Evolutionary conservation across 1,140 invertebrate genomes (phyloP), one percentile per base, ranked within the genome.

Genomic region (Meloidogyne chitwoodi): DNA sequence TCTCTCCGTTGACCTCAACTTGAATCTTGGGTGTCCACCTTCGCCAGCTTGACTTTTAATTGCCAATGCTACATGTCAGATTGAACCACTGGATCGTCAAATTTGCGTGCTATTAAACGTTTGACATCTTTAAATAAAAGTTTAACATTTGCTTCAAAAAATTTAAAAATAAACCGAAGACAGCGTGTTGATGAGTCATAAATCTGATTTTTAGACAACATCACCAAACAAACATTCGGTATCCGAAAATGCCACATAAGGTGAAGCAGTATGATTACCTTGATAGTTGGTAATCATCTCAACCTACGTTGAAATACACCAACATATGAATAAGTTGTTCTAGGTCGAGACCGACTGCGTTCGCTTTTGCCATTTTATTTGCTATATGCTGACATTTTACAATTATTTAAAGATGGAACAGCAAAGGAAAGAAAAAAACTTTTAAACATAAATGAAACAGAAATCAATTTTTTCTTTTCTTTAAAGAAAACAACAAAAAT

Each of bases 171-270:
- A 84, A 80, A 89, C 88, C 88, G 81, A 89, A 89, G 27, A 90
- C 92, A 56, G 68, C 44, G 29, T 70, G 41, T 1, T 29, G 16
- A 16, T 29, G 68, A 19, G 41, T 70, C 68, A n/a, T n/a, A n/a
- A n/a, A n/a, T n/a, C n/a, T n/a, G n/a, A 70, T 70, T 14, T 29
- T 88, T 97, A 96, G 83, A 95, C 95, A 77, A 94, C 94, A 91
- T 97, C 95, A 75, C 95, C 95, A 88, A 97, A 95, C 80, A 97
- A 91, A 89, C 95, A 92, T 88, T 97, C 95, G 8, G 93, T 94
- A 85, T 96, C n/a, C n/a, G n/a, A n/a, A 90, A 98, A 97, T 76
- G 94, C 94, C 64, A 98, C 95, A 91, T 96, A 97, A 75, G 93
- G 94, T 69, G 95, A 95, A 74, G 95, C 98, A 48, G 95, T 98